Base-by-base conservation (phyloP, 2,113 vertebrate genomes). In the Epinephelus fuscoguttatus region DNA sequence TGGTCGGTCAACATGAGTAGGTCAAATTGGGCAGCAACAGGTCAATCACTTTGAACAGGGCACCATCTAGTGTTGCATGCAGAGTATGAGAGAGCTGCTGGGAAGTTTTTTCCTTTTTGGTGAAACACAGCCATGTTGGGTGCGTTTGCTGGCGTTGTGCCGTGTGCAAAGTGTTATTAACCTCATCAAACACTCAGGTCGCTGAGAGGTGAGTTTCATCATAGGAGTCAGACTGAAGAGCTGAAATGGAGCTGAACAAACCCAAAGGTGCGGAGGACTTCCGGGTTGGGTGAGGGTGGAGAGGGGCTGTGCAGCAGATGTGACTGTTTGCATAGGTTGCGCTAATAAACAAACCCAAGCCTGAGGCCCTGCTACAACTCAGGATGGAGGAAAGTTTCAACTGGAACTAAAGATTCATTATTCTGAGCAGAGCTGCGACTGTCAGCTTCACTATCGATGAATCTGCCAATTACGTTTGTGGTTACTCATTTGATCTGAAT, bases 61-160 rank as follows among this genome's bases (percentile, higher is more conserved):
- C 92, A 89, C 93, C 93, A 92, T 89, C 93, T 94, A 93, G 92
- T 93, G 93, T 92, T 75, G 72, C 81, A 77, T 73, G 76, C 59
- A 69, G 84, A 89, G 91, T 72, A 91, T 89, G 66, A 42, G 76
- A 85, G 40, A 57, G 74, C 9, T 3, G 74, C 61, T 33, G n/a
- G 2, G 1, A 75, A 13, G 9, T 45, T 27, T 12, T 19, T 8
- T 4, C 30, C 25, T 55, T 23, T 37, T 40, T 14, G 8, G 5
- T 27, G 3, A 40, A 9, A 33, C 42, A 59, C 70, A 79, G 78
- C 71, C 37, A 69, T 80, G 78, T 84, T 70, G 69, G 40, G 45
- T 1, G 47, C 63, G 68, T 67, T 0, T 11, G 33, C 8, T 27
- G 19, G 27, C 19, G 74, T 67, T 30, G 19, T 10, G 42, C 70